Evolutionary conservation across 2,797 vertebrate genomes (phyloP), one percentile per base, ranked within the genome.

Genomic region (Eospalax fontanierii): DNA sequence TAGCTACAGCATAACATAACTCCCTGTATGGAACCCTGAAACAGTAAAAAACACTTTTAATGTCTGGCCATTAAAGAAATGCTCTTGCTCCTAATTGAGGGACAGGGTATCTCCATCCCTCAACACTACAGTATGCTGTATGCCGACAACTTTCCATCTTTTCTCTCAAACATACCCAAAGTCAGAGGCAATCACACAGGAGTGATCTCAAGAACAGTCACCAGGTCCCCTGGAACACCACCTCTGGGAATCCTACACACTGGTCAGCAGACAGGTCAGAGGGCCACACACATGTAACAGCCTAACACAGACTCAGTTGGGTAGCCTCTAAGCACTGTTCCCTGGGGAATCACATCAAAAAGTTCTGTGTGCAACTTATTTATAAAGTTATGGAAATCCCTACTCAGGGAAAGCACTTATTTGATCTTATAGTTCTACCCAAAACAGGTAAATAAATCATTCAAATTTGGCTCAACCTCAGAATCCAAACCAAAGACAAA

Each of bases 11-110:
- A 74, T 70, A 74, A 86, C 43, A 92, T 83, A 83, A 81, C 40
- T n/a, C 8, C 35, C 26, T 38, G 24, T 65, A 65, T 65, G 30
- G 18, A 93, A 59, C 10, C 66, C 33, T 94, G 15, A 66, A 38
- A 24, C 63, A 75, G n/a, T 65, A 93, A 94, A 87, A 43, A 87
- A 71, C 16, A 59, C 14, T 89, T 96, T 54, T 66, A 54, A 76
- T 70, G 70, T 28, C 11, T 21, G 84, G 19, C 80, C 50, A 86
- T 43, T 78, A 83, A 92, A 91, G 63, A 89, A 73, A 73, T 5
- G 7, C 65, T 79, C 79, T 79, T 74, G 63, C 70, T 75, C 10
- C 50, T 80, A 43, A 86, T 78, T 43, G 50, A 59, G 78, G 70
- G 22, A 8, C 59, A 59, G 24, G 14, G 65, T 78, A 74, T 78